Evolutionary conservation across 2,113 vertebrate species (phyloP), one percentile per base, ranked within the genome.

Genomic region (sheep (Ovis aries)): DNA sequence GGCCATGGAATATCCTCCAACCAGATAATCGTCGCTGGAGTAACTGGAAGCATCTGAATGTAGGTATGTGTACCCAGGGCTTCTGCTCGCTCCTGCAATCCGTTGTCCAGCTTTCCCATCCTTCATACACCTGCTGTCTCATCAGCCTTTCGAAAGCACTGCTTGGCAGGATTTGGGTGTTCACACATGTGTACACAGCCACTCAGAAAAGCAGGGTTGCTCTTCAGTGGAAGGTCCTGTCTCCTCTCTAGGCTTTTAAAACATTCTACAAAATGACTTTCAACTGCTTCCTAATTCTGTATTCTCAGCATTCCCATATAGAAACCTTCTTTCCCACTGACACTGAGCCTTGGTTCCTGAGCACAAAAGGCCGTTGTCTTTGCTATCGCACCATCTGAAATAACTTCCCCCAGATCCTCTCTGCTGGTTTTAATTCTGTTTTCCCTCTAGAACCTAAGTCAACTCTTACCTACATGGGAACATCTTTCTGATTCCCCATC

Each of bases 11-110:
- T 82, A 53, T 15, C 89, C 93, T 40, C 91, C 94, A 71, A 48
- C 36, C 62, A 94, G 95, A 96, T 85, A 86, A 78, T 94, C 97
- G 3, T 36, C 52, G 0, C 95, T 88, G 96, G 86, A 94, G 11
- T 71, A 36, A 62, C 23, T 43, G 94, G 81, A 95, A 52, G 96
- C 91, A 83, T 97, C 97, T 96, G 94, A 96, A 98, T 97, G 97
- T 98, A 98, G 97, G 98, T 98, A 96, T n/a, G 98, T 97, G 31
- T 36, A 1, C 23, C 1, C 3, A 55, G 50, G 62, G 27, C 31
- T 27, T 23, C 29, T 5, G 1, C 16, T 2, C 1, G 10, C 13
- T n/a, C 52, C 25, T 27, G 43, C 60, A 27, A 0, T 23, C 7
- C 1, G 0, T 53, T 36, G 17, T 31, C 74, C 77, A 14, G 50